Evolutionary conservation across 64 coral and sea anemone species (phyloP).

Genomic region (Dendrophyllia cribrosa): DNA sequence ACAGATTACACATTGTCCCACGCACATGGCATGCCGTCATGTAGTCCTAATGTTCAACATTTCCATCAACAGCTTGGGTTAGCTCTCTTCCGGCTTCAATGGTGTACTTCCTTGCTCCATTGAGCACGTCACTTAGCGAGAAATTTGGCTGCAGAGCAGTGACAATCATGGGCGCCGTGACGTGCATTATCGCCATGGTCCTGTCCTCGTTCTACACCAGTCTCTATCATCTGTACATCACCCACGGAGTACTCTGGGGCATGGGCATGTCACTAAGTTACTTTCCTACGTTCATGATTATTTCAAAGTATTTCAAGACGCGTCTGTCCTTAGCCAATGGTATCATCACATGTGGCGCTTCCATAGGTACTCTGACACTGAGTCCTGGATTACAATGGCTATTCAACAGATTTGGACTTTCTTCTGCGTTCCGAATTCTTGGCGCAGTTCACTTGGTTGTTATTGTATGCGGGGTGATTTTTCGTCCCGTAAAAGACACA

Average conservation of each 20-base stretch:
- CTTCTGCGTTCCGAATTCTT: background rate
- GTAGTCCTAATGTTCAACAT: no score
- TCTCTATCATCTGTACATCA: background rate
- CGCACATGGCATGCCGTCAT: no score
- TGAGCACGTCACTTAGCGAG: background rate
- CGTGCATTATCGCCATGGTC: background rate
- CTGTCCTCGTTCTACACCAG: background rate
- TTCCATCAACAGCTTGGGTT: constrained; percentile 5
- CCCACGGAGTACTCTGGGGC: constrained; percentile 18
- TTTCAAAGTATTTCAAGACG: background rate
- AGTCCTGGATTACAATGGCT: background rate
- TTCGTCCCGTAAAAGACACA: background rate
- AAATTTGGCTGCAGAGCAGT: background rate
- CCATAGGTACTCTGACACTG: background rate
- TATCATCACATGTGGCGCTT: background rate
- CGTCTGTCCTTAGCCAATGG: background rate
- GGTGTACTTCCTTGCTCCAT: background rate
- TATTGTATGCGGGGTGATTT: background rate
- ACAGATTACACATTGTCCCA: no score
- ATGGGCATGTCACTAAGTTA: background rate
- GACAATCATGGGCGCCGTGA: background rate
- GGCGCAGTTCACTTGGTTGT: background rate
- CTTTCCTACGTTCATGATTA: background rate
- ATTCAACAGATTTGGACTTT: background rate
- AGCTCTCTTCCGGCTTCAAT: background rate